Base-by-base conservation (phyloP, 2,113 vertebrate genomes). In the Cyphomyrus discorhynchus region DNA sequence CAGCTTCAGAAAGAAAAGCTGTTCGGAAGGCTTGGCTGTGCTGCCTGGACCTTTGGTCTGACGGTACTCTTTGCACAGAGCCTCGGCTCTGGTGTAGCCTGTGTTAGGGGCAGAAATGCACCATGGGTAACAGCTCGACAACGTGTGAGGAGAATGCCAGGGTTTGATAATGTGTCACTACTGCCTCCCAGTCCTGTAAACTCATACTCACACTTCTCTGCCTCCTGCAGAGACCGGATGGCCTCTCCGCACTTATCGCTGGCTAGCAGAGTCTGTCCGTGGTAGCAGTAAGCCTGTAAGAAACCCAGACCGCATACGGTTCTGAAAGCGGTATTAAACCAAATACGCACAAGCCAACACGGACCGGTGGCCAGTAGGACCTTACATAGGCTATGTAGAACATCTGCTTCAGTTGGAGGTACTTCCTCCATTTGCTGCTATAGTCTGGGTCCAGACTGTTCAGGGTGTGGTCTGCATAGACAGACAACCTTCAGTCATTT, bases 311-410 rank as follows among this genome's bases (percentile, higher is more conserved):
- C 24, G 7, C 0, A 9, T 45, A 70, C 5, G 9, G 66, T 42
- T 80, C 74, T 80, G 88, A 89, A 45, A 5, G 88, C 1, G 7
- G 19, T 11, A 46, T 80, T 35, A 50, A 21, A 52, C n/a, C 8
- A 4, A n/a, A 21, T 3, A 27, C 2, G 6, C 24, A n/a, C 21
- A 42, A 10, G 39, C 39, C 15, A 24, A 39, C 19, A 24, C 3
- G 10, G 45, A 45, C 39, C 35, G 2, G 45, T 10, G 8, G 21
- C 45, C 24, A 24, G 17, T 6, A n/a, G 56, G 8, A 91, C 96
- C 98, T 98, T 93, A 99, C 98, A 5, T 99, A 99, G 89, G 98
- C 98, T 95, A 98, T 98, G 95, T 99, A 99, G 94, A 99, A 99
- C 93, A 95, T 96, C 94, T 95, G 97, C 94, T 99, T 99, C 93